Conservation (phyloP, 2,113 vertebrate genomes). For the Xyliphius kryptos region DNA sequence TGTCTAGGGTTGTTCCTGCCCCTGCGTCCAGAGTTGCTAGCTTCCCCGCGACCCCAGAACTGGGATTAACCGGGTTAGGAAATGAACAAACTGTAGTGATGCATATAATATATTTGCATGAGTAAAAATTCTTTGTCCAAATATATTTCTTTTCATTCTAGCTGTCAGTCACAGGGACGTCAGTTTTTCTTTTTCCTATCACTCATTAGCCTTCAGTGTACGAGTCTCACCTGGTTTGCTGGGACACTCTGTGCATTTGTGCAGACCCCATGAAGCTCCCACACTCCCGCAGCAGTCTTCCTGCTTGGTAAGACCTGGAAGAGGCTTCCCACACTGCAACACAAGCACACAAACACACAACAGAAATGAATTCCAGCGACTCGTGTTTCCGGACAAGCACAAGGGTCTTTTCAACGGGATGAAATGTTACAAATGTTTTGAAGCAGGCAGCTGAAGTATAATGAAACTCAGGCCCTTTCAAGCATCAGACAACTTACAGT, state of each 20-base stretch:
- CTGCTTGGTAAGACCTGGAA: conserved; percentile 79
- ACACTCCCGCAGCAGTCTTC: conserved; percentile 92
- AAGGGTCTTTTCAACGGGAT: no score
- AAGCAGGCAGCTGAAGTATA: conserved; percentile 5
- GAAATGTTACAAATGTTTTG: conserved; percentile 20
- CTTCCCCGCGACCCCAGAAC: no score
- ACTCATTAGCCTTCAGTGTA: conserved; percentile 55
- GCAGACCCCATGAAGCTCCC: conserved; percentile 83
- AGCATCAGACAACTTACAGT: no score
- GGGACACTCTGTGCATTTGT: conserved; percentile 80
- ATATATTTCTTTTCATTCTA: no score
- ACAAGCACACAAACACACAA: conserved; percentile 18
- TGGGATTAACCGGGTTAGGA: no score
- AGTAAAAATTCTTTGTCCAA: no score
- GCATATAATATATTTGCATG: no score
- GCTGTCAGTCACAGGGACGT: conserved; percentile 84
- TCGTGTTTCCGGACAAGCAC: no score
- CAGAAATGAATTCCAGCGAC: conserved; percentile 29
- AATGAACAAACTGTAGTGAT: no score
- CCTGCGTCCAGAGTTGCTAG: no score
- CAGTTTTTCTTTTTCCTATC: conserved; percentile 85
- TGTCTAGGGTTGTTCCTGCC: no score
- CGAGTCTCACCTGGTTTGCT: conserved; percentile 78
- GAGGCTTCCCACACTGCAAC: conserved; percentile 79
- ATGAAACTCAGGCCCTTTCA: no score